Percentiles rank a stretch among this genome's conserved stretches.
These are phyloP conservation scores for Cenopis cana DNA, from an alignment of 2,888 invertebrate species.

Conservation along the genomic window DNA sequence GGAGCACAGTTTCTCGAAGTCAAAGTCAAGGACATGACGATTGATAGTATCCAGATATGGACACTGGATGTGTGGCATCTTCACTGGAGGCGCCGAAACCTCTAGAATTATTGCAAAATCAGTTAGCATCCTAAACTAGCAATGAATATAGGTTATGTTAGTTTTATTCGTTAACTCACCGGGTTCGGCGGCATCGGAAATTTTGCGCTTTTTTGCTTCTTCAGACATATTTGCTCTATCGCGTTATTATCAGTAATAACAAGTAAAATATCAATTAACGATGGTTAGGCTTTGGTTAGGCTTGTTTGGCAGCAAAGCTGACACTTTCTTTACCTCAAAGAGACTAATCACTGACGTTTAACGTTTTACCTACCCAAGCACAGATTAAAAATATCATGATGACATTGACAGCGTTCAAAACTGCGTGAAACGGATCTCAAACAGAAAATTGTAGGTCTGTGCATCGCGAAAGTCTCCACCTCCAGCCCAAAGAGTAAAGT, in stretches of 20 bases:
- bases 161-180: constrained; percentile 54
- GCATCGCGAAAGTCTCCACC: too few relatives aligned
- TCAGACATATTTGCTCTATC: constrained; percentile 56
- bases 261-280: neutral
- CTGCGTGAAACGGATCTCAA: neutral
- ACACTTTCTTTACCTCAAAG: too few relatives aligned
- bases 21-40: constrained; percentile 98
- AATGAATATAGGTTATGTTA: constrained; percentile 47
- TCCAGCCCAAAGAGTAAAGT: too few relatives aligned
- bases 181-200: constrained; percentile 59
- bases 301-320: neutral
- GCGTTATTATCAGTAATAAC: neutral
- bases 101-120: constrained; percentile 26
- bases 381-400: neutral
- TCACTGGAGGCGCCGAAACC: constrained; percentile 63
- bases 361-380: neutral
- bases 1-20: constrained; percentile 99
- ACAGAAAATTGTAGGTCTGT: too few relatives aligned
- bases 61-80: constrained; percentile 87
- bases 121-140: constrained; percentile 7
- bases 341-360: too few relatives aligned
- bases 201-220: constrained; percentile 64
- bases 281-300: neutral
- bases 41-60: constrained; percentile 99
- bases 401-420: neutral